Evolutionary conservation across 2,888 invertebrate species (phyloP).

Genomic region (Rhyacophila evoluta): DNA sequence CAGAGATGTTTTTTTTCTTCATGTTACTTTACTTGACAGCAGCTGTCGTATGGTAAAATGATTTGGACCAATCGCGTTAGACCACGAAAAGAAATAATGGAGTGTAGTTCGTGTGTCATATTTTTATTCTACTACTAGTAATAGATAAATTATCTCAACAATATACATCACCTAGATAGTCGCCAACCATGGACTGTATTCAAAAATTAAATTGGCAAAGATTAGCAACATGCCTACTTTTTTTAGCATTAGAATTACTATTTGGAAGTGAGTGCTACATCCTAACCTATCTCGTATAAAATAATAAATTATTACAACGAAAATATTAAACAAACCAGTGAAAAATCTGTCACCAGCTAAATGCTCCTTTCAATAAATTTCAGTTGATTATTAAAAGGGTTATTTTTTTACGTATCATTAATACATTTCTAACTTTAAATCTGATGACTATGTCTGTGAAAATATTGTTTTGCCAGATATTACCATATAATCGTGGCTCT

Average conservation of each 20-base stretch:
- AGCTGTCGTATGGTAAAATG: constrained; percentile 56
- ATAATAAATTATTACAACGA: neutral
- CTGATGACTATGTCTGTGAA: no score
- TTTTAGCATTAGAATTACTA: constrained; percentile 76
- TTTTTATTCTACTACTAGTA: constrained; percentile 45
- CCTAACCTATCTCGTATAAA: constrained; percentile 48
- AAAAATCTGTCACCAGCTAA: no score
- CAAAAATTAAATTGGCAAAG: constrained; percentile 73
- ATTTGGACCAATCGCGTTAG: constrained; percentile 71
- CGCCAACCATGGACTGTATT: constrained; percentile 68
- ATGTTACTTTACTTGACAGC: constrained; percentile 4
- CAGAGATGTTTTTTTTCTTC: neutral
- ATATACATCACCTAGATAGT: constrained; percentile 57
- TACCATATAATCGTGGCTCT: neutral
- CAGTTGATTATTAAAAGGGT: no score
- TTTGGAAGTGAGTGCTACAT: constrained; percentile 72
- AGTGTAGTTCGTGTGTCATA: constrained; percentile 63
- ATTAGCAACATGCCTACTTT: constrained; percentile 75
- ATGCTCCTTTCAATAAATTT: no score
- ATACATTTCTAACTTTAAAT: no score
- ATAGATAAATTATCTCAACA: constrained; percentile 34
- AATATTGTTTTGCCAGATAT: neutral
- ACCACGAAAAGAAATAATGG: constrained; percentile 67
- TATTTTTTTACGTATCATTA: no score
- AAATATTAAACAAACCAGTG: no score